phyloP scores from a whole-genome alignment of 2,113 vertebrate genomes.

The Sula dactylatra region DNA sequence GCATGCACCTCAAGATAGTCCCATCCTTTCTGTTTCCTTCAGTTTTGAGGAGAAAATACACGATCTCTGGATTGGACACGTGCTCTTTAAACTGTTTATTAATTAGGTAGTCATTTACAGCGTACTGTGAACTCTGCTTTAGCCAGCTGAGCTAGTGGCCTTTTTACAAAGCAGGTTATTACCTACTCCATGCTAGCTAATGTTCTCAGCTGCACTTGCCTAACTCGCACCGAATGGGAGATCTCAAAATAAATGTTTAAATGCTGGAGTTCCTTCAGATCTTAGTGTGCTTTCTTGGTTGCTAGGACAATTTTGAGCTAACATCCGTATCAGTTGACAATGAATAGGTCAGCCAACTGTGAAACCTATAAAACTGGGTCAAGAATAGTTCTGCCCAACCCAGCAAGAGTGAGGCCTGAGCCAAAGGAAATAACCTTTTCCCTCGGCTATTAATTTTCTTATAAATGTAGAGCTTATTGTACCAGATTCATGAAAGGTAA shows the following conservation, averaged over 20 bases:
- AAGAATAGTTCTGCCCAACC: constrained; percentile 43
- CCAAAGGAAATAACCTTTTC: constrained; percentile 56
- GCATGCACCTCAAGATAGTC: neutral
- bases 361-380: constrained; percentile 45
- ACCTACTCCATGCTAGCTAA: neutral
- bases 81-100: neutral
- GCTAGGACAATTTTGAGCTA: constrained; percentile 40
- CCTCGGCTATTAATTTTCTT: constrained; percentile 15
- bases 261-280: constrained; percentile 3
- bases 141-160: neutral
- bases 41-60: neutral
- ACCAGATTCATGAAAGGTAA: constrained; percentile 8
- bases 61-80: rapidly evolving
- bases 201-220: neutral
- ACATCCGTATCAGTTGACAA: constrained; percentile 27
- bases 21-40: neutral
- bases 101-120: neutral
- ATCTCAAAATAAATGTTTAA: neutral
- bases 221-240: neutral
- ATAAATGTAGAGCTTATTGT: constrained; percentile 7
- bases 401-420: neutral
- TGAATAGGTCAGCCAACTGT: constrained; percentile 51
- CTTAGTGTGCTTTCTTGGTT: constrained; percentile 52
- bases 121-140: neutral
- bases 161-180: neutral